A percentile compares a stretch with the other conserved stretches of the same genome.
Conservation (phyloP, 2,888 invertebrate genomes). For the Macaria liturata region DNA sequence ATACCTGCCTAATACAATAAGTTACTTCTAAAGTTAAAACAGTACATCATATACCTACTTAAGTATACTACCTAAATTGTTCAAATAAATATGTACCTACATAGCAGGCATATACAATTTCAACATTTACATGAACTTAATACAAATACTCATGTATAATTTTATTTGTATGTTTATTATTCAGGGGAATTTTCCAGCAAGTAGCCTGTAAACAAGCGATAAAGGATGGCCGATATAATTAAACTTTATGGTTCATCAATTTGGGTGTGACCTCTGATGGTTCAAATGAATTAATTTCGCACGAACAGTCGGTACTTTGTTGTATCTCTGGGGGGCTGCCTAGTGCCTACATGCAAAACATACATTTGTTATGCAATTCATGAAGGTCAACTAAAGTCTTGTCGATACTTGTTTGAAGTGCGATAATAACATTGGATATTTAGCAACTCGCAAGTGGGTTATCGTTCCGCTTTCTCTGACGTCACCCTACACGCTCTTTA, state of each 20-base stretch:
- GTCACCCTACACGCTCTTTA: constrained; percentile 58
- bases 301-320: constrained; percentile 2
- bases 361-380: neutral
- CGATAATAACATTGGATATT: neutral
- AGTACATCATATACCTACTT: no score
- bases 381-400: constrained; percentile 20
- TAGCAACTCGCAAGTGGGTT: constrained; percentile 13
- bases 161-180: neutral
- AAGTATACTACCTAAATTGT: no score
- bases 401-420: constrained; percentile 17
- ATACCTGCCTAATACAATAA: no score
- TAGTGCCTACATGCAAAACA: constrained; percentile 1
- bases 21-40: no score
- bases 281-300: constrained; percentile 14
- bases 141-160: no score
- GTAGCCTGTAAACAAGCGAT: constrained; percentile 15
- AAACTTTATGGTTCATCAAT: constrained; percentile 11
- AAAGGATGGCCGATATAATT: constrained; percentile 20
- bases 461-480: constrained; percentile 9
- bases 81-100: no score
- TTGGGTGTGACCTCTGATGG: constrained; percentile 6
- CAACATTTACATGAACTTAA: no score
- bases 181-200: constrained; percentile 13
- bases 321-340: neutral
- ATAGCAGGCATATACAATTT: no score